Evolutionary conservation across 2,888 invertebrate genomes (phyloP).

Genomic region (Oxystoma pomonae): DNA sequence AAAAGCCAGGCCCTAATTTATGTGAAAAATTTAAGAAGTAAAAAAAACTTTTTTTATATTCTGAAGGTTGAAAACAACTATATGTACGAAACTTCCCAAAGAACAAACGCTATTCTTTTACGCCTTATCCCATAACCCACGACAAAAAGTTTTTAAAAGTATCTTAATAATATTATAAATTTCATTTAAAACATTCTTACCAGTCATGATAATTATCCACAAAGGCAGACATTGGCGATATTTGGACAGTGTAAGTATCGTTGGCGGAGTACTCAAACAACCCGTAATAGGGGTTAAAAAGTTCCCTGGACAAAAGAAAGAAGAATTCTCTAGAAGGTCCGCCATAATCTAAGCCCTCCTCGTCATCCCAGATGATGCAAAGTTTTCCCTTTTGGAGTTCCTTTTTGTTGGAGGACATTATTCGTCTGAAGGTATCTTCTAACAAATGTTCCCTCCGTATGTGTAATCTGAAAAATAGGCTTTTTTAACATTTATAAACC

Average conservation of each 20-base stretch:
- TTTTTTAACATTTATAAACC: too few relatives aligned
- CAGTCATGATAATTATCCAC: conserved; percentile 97
- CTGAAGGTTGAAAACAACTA: too few relatives aligned
- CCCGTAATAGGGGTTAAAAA: conserved; percentile 98
- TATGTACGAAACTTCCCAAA: too few relatives aligned
- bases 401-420: conserved; percentile 94
- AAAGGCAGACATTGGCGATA: conserved; percentile 93
- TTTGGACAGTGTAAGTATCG: conserved; percentile 95
- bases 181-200: conserved; percentile 51
- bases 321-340: conserved; percentile 98
- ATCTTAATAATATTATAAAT: too few relatives aligned
- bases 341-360: conserved; percentile 96
- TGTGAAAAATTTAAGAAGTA: too few relatives aligned
- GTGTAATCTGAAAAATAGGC: conserved; percentile 87
- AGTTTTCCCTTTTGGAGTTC: conserved; percentile 93
- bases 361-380: conserved; percentile 91
- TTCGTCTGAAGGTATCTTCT: conserved; percentile 93
- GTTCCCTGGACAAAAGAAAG: conserved; percentile 92
- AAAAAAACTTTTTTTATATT: too few relatives aligned
- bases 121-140: too few relatives aligned
- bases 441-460: conserved; percentile 89
- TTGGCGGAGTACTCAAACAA: conserved; percentile 97
- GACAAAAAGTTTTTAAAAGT: too few relatives aligned
- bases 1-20: too few relatives aligned
- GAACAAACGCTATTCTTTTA: too few relatives aligned